Evolutionary conservation across 2,888 invertebrate species (phyloP).

Genomic region (Pandemis cinnamomeana): DNA sequence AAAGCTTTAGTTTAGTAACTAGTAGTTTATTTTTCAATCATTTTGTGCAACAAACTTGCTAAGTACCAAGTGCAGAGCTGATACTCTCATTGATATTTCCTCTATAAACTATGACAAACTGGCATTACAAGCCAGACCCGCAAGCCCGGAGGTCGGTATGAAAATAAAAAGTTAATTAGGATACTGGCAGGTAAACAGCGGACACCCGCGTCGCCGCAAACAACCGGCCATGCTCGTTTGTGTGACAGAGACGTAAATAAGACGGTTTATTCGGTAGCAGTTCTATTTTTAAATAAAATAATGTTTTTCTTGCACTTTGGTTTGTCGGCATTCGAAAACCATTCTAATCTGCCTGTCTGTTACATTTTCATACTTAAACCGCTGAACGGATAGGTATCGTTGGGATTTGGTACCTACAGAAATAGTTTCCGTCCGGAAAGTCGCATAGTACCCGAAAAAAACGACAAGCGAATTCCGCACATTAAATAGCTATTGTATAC

Average conservation of each 20-base stretch:
- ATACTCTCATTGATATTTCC: not conserved
- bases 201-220: conserved; percentile 63
- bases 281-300: not conserved
- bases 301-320: no score
- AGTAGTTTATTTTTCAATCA: not conserved
- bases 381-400: no score
- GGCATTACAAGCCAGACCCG: not conserved
- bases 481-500: no score
- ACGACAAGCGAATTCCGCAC: no score
- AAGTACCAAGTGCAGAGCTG: not conserved
- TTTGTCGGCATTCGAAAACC: no score
- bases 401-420: no score
- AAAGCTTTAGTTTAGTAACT: no score
- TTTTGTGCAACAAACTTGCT: not conserved
- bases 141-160: conserved; percentile 31
- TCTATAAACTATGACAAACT: conserved; percentile 8
- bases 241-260: conserved; percentile 35
- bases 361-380: no score
- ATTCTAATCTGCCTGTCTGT: no score
- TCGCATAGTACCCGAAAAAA: no score
- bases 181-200: conserved; percentile 65
- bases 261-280: conserved; percentile 17
- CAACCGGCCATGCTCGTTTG: conserved; percentile 37
- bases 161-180: conserved; percentile 70
- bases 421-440: no score